Evolutionary conservation across 53 echinoderm and acorn worm genomes (phyloP), one percentile per base, ranked within the genome.

Genomic region (Holothuria scabra): DNA sequence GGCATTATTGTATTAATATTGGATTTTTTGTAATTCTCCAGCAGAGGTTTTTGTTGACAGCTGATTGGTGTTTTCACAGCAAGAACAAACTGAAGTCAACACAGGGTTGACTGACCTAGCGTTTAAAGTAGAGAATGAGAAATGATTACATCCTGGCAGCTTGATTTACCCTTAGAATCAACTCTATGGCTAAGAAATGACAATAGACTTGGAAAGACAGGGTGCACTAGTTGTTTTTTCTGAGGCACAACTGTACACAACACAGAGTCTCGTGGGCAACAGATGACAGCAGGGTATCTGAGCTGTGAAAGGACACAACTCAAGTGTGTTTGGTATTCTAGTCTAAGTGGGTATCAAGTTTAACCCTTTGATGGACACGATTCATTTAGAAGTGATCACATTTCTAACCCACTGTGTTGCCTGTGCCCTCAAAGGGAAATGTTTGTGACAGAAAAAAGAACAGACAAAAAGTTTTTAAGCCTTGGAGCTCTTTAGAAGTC

Each of bases 31-130:
- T 30, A 21, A 64, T 41, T 48, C 48, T 48, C 12, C 10, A 1
- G 30, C 29, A 12, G 71, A 46, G 13, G 24, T 44, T n/a, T 64
- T 64, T 26, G 8, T 28, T 46, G 46, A 71, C 71, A 71, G 71
- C 71, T 71, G 71, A 71, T 71, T 71, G 71, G 44, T 71, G 71
- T 71, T 71, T 48, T 71, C 71, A 71, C 71, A 71, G 44, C 71
- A 44, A 46, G 71, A 46, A 41, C 41, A 38, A 71, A 71, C 46
- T 38, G 71, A 46, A 71, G 71, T 71, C 71, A 71, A 41, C 13
- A 12, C 33, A 71, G 71, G 46, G 71, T 71, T 71, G 71, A 71
- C 71, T 71, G 71, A 71, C 71, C 71, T 71, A 71, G 71, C 71
- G 71, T 71, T 71, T 71, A 71, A 44, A 38, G 35, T 46, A 48